Base-by-base conservation (phyloP, 2,888 invertebrate species). In the Philopedon plagiatum region DNA sequence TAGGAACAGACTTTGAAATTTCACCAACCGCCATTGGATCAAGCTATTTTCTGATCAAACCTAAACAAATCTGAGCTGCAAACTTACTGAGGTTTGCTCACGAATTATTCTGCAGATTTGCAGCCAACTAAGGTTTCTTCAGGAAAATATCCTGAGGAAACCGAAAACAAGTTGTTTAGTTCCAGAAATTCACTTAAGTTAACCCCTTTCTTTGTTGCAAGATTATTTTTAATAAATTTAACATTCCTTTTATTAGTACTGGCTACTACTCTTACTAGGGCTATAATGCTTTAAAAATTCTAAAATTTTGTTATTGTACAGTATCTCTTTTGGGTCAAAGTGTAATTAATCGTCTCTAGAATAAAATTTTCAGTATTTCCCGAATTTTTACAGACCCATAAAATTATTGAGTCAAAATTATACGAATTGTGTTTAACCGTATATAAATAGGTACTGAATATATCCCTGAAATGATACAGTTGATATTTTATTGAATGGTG, bases 401-500 rank as follows among this genome's bases (percentile, higher is more conserved):
- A 62, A 63, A 57, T 39, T 39, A 19, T 37, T n/a, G 26, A 39
- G 26, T 41, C 64, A 41, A 64, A 64, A 64, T 64, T 34, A 41
- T 13, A 49, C 26, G 4, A 58, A 44, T 61, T 18, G 51, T 64
- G 56, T 64, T 64, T 54, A 41, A 51, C 54, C 26, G n/a, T 54
- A 54, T 51, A 39, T 39, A 41, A 57, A 41, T 58, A 58, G n/a
- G 37, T 54, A 51, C 56, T 64, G 64, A 19, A 41, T 64, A 54
- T 64, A 64, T 51, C n/a, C 21, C 23, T 54, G 37, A 54, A 54
- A 51, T 39, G 39, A 39, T 54, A 56, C 64, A 39, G 23, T 64
- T 51, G 29, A 64, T 64, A 58, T 57, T 57, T 64, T 64, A 64
- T 54, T 64, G 54, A 54, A 39, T 63, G 64, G 64, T 64, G 56